These are phyloP conservation scores for Orthonevra nobilis DNA, from an alignment of 2,888 invertebrate species.

Conservation along the genomic window DNA sequence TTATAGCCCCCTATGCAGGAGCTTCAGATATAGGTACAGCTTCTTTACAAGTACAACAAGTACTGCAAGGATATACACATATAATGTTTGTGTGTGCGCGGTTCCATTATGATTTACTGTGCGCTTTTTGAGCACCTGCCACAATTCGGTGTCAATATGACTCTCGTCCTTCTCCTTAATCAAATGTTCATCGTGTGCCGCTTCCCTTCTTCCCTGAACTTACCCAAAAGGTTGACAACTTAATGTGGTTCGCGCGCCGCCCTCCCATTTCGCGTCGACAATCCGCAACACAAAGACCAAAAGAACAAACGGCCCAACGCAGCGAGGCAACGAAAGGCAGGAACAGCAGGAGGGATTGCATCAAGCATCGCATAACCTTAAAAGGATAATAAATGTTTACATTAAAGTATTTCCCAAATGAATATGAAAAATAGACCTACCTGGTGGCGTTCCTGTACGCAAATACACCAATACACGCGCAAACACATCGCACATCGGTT, in stretches of 20 bases:
- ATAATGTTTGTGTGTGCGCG: conserved; percentile 32
- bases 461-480: conserved; percentile 2
- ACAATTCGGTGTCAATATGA: conserved; percentile 70
- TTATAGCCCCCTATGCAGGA: conserved; percentile 6
- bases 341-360: background rate
- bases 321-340: background rate
- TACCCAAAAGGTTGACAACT: conserved; percentile 60
- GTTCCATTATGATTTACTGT: conserved; percentile 57
- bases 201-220: conserved; percentile 5
- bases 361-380: conserved; percentile 63
- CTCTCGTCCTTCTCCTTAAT: conserved; percentile 67
- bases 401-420: conserved; percentile 69
- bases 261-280: background rate
- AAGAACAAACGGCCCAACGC: conserved; percentile 47
- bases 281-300: conserved; percentile 40
- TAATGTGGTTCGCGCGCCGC: conserved; percentile 36
- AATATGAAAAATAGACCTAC: conserved; percentile 62
- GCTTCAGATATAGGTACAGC: conserved; percentile 8
- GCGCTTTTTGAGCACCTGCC: conserved; percentile 69
- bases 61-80: background rate
- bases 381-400: conserved; percentile 70
- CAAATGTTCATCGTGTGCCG: conserved; percentile 53
- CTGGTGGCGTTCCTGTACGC: conserved; percentile 12
- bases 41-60: background rate
- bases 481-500: background rate